These are phyloP conservation scores for Catocala nupta DNA, from an alignment of 2,888 invertebrate genomes.

Conservation along the genomic window DNA sequence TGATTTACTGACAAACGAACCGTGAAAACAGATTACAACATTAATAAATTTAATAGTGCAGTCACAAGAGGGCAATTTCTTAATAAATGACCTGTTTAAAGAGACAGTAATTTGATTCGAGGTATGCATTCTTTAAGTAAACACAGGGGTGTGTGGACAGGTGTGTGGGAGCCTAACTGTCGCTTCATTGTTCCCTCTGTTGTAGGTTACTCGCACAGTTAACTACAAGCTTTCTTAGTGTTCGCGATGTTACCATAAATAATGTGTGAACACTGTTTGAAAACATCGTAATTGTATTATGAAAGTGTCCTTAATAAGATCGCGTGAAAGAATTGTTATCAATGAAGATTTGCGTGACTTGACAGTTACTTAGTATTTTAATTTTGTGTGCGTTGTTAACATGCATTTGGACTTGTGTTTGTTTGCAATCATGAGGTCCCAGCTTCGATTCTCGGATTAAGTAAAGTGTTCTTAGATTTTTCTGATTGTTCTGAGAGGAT, in stretches of 20 bases:
- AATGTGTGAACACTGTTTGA: conserved; percentile 52
- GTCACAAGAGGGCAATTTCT: neutral
- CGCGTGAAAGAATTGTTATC: neutral
- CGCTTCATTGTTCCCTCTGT: conserved; percentile 55
- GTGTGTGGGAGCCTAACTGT: conserved; percentile 65
- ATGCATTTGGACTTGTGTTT: too few relatives aligned
- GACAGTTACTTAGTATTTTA: too few relatives aligned
- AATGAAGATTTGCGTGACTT: too few relatives aligned
- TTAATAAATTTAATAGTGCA: too few relatives aligned
- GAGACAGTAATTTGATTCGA: conserved; percentile 22
- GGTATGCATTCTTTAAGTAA: conserved; percentile 46
- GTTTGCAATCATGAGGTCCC: too few relatives aligned
- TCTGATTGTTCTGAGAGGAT: too few relatives aligned
- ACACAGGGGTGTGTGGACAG: conserved; percentile 54
- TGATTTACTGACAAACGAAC: too few relatives aligned
- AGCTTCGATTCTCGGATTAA: too few relatives aligned
- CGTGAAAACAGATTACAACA: too few relatives aligned
- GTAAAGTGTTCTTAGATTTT: too few relatives aligned
- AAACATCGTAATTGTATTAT: conserved; percentile 29
- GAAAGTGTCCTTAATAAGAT: neutral
- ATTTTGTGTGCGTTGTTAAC: too few relatives aligned
- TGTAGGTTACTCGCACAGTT: conserved; percentile 63
- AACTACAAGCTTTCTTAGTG: conserved; percentile 43
- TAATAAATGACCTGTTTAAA: conserved; percentile 5
- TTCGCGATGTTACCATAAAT: conserved; percentile 47